Conservation (phyloP, 1,140 invertebrate genomes). For the Drosophila pectinifera region DNA sequence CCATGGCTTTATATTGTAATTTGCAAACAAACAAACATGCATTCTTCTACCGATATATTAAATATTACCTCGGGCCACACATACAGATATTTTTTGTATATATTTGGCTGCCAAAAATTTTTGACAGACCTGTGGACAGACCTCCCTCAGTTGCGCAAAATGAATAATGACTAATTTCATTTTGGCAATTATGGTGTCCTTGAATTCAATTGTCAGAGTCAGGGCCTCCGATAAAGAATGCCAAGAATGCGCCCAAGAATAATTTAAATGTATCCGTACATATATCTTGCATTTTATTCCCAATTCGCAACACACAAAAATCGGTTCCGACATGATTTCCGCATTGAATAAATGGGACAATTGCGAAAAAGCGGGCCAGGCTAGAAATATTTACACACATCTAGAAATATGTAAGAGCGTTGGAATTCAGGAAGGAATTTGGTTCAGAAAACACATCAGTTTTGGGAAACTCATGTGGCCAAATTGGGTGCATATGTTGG, state of each 20-base stretch:
- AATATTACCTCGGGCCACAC: conserved; percentile 11
- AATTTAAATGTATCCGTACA: conserved; percentile 18
- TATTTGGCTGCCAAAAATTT: conserved; percentile 42
- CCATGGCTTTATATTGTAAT: background rate
- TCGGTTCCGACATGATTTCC: conserved; percentile 22
- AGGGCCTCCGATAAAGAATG: conserved; percentile 60
- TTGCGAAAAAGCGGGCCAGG: conserved; percentile 2
- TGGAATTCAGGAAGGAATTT: conserved; percentile 58
- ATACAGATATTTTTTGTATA: background rate
- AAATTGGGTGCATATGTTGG: conserved; percentile 43
- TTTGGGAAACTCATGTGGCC: conserved; percentile 39
- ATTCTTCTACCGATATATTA: background rate
- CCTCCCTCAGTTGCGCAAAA: conserved; percentile 46
- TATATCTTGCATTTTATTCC: conserved; percentile 13
- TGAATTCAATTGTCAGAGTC: conserved; percentile 78
- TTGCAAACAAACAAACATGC: background rate
- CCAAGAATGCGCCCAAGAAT: conserved; percentile 29
- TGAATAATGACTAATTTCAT: conserved; percentile 66
- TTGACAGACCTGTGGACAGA: conserved; percentile 45
- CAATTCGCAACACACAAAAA: background rate
- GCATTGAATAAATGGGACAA: conserved; percentile 37
- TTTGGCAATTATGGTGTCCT: conserved; percentile 71
- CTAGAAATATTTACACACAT: conserved; percentile 9
- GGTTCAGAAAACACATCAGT: conserved; percentile 48
- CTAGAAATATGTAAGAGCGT: conserved; percentile 4